These are phyloP conservation scores for Ochlodes sylvanus DNA, from an alignment of 2,888 invertebrate species.

Conservation along the genomic window DNA sequence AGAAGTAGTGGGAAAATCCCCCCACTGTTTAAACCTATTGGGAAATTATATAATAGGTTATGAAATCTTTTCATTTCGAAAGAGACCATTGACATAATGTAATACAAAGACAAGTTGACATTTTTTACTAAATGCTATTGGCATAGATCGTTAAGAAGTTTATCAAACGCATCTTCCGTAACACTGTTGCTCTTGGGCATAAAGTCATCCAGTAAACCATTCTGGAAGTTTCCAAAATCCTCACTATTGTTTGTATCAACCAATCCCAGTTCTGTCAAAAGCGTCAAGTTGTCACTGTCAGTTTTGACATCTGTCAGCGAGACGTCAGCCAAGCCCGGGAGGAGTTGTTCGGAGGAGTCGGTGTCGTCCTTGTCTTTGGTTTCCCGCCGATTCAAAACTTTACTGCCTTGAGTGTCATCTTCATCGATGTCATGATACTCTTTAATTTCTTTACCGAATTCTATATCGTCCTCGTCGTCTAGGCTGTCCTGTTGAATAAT, in stretches of 20 bases:
- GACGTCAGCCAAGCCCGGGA: slow-evolving; percentile 61
- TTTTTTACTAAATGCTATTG: slow-evolving; percentile 31
- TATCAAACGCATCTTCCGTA: slow-evolving; percentile 74
- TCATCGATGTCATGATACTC: slow-evolving; percentile 77
- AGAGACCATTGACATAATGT: too few relatives aligned
- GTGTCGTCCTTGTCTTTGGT: slow-evolving; percentile 67
- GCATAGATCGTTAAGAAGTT: slow-evolving; percentile 70
- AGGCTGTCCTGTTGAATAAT: slow-evolving; percentile 65
- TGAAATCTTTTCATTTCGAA: too few relatives aligned
- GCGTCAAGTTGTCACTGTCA: slow-evolving; percentile 69
- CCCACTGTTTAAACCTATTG: too few relatives aligned
- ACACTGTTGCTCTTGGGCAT: slow-evolving; percentile 55
- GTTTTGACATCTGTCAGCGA: slow-evolving; percentile 46
- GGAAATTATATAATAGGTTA: too few relatives aligned
- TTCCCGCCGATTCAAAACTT: slow-evolving; percentile 66
- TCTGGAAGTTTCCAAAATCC: slow-evolving; percentile 79
- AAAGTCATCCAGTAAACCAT: slow-evolving; percentile 67
- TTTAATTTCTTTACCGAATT: slow-evolving; percentile 76
- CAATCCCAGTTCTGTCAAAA: slow-evolving; percentile 85
- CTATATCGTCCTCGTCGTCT: slow-evolving; percentile 84
- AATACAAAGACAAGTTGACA: background rate
- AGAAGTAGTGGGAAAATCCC: too few relatives aligned
- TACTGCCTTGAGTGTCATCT: slow-evolving; percentile 66
- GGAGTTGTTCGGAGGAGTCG: slow-evolving; percentile 66
- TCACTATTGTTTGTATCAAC: slow-evolving; percentile 73